Evolutionary conservation across 1,140 invertebrate species (phyloP).

Genomic region (Trypoxylus dichotomus): DNA sequence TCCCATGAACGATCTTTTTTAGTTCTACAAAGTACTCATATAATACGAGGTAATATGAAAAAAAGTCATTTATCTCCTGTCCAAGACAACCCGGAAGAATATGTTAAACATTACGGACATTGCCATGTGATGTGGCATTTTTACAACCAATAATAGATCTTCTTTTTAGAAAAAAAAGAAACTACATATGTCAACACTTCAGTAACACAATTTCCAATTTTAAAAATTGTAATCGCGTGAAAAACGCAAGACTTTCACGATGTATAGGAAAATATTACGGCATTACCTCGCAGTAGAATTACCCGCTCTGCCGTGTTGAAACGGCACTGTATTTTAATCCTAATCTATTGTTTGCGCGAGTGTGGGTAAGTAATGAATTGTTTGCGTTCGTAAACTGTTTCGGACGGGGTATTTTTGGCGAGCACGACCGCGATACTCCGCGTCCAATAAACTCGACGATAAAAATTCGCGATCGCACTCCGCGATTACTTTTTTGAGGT

Average conservation of each 20-base stretch:
- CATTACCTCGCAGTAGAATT: not conserved
- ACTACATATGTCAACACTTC: not conserved
- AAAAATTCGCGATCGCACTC: constrained; percentile 4
- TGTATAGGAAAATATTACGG: not conserved
- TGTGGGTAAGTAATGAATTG: constrained; percentile 13
- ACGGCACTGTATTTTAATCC: constrained; percentile 4
- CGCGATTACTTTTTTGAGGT: constrained; percentile 23
- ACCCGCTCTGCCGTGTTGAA: not conserved
- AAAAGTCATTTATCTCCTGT: not conserved
- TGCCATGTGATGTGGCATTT: not conserved
- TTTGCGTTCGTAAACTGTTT: constrained; percentile 14
- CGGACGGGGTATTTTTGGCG: not conserved
- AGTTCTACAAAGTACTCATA: not conserved
- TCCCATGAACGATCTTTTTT: not conserved
- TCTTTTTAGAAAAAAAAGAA: not conserved
- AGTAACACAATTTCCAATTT: not conserved
- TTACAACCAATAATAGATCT: not conserved
- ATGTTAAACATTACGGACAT: not conserved
- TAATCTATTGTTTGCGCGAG: constrained; percentile 7
- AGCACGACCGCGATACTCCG: constrained; percentile 2
- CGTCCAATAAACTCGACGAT: constrained; percentile 13
- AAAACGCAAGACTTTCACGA: not conserved
- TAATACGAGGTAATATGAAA: not conserved
- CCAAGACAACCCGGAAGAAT: constrained; percentile 8
- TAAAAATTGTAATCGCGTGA: not conserved